Evolutionary conservation across 2,888 invertebrate species (phyloP), one percentile per base, ranked within the genome.

Genomic region (Hemicrepidius hirtus): DNA sequence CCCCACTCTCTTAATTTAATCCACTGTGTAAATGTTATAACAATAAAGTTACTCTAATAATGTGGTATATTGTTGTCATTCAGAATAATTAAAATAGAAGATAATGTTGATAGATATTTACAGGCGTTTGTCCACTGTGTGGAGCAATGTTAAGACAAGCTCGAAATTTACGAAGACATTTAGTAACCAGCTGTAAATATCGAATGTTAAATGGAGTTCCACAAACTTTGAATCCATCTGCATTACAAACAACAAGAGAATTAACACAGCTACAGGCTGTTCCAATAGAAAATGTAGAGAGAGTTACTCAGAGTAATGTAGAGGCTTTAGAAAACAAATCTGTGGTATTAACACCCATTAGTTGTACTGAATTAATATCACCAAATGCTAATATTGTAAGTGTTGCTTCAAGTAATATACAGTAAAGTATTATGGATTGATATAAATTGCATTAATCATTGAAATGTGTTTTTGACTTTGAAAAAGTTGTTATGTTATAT

Each of bases 91-190:
- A n/a, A n/a, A n/a, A n/a, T n/a, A n/a, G n/a, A n/a, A n/a, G n/a
- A 18, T 16, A 20, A 13, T 4, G 9, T 37, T n/a, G 13, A 9
- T 18, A 10, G 18, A 24, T 59, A 20, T 28, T 46, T 75, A 9
- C 32, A 76, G 76, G 90, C 20, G 87, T 88, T 55, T 90, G 90
- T 84, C 90, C 90, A 24, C 86, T 90, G 32, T 91, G 90, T 77
- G 89, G 90, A 75, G 89, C 90, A 62, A 88, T 90, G 59, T 86
- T 91, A 37, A 86, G 90, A 72, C 90, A 91, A 81, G 90, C 90
- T 4, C 86, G 91, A 68, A 91, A 91, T 81, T 82, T 91, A 69
- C 86, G 90, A 28, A 87, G 90, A 76, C 91, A 91, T 80, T 84
- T 91, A 68, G 89, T 78, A 65, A 78, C 78, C 7, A 78, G 78